Percentiles rank a stretch among this genome's conserved stretches.
phyloP scores from a whole-genome alignment of 2,797 vertebrate species.

The Phoeniculus purpureus region DNA sequence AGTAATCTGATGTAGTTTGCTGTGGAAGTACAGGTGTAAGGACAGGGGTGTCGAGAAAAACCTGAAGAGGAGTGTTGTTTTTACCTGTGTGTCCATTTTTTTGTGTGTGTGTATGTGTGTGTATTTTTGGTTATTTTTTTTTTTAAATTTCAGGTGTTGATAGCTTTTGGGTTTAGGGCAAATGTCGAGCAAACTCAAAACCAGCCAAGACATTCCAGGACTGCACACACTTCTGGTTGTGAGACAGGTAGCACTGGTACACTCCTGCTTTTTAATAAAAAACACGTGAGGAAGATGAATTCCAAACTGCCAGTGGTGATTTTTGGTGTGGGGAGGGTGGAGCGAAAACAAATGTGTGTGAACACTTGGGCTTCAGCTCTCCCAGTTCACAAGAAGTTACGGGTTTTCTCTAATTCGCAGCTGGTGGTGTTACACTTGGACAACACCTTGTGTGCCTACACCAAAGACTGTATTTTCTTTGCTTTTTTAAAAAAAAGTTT shows the following conservation, averaged over 20 bases:
- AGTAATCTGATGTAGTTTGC: constrained; percentile 11
- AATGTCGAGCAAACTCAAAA: neutral
- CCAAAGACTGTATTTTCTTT: neutral
- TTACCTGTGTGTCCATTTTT: neutral
- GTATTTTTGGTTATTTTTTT: neutral
- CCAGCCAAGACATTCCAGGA: neutral
- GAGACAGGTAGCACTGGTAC: neutral
- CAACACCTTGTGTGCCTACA: neutral
- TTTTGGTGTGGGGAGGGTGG: neutral
- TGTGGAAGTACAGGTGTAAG: constrained; percentile 18
- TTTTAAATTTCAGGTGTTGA: neutral
- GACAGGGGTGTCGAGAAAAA: neutral
- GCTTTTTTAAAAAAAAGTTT: neutral
- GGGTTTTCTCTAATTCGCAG: neutral
- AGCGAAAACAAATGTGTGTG: neutral
- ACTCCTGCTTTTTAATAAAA: neutral
- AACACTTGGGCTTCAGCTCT: neutral
- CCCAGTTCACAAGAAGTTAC: neutral
- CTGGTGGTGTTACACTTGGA: neutral
- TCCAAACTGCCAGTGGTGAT: neutral
- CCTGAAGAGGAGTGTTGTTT: neutral
- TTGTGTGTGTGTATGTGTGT: neutral
- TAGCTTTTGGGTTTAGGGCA: constrained; percentile 35
- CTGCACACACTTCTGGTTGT: neutral
- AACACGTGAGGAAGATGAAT: neutral